Evolutionary conservation across 2,888 invertebrate genomes (phyloP), one percentile per base, ranked within the genome.

Genomic region (Nephrotoma guestfalica): DNA sequence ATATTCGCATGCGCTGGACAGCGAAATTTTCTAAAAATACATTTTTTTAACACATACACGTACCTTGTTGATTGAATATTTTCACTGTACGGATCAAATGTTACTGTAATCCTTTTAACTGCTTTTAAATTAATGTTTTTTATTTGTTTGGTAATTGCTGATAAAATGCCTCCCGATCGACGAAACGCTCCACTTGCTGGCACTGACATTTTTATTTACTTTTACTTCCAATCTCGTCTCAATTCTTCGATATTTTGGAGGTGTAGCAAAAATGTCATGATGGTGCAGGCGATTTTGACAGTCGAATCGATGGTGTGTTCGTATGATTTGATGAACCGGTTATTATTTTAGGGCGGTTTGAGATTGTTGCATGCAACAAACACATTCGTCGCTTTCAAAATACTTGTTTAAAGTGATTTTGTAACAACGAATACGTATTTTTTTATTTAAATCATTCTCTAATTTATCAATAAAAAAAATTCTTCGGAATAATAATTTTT

Each of bases 41-140:
- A 84, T 40, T 86, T 83, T n/a, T 40, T 47, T 45, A 41, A 41
- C 41, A 41, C 15, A 13, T 41, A 13, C n/a, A 9, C 30, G 90
- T 90, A 93, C 93, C 93, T 92, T 87, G 93, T 93, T 86, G 92
- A 93, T 87, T 92, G 92, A 87, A 95, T 94, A 91, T 95, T 94
- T 89, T 94, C 93, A 89, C 94, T 93, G 91, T 97, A 97, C 4
- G 97, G 97, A 92, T 97, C 97, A 90, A 97, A 97, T 91, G 95
- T 94, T 86, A 97, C 94, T 86, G 94, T 93, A 87, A 97, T 94
- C 91, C 94, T 93, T 89, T 95, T 95, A 0, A 96, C 95, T 83
- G 96, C 96, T 90, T 96, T 96, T 87, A 97, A 92, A 92, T 95
- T 96, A 9, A 97, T 91, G 88, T 90, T 89, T 90, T 93, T 94